Percentiles rank a stretch among this genome's conserved stretches.
Conservation (phyloP, 2,888 invertebrate species). For the Hartigia nigra region DNA sequence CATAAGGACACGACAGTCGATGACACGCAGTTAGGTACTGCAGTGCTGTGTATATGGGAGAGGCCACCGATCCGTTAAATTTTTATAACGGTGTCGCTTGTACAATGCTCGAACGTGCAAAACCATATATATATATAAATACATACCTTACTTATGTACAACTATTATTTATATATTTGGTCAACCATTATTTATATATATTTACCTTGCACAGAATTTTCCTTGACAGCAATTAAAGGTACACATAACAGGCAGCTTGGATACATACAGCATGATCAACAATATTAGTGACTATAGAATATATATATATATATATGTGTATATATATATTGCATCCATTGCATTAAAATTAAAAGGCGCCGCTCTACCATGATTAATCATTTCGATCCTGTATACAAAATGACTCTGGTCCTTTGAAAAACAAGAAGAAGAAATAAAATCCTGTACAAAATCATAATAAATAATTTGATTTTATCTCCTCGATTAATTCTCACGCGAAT, state of each 20-base stretch:
- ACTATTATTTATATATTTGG: background rate
- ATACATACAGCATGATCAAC: background rate
- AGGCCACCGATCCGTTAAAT: background rate
- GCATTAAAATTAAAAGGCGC: background rate
- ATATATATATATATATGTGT: background rate
- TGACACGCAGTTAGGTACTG: background rate
- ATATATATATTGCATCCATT: too few relatives aligned
- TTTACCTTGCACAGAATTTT: background rate
- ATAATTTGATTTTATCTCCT: background rate
- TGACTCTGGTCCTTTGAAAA: background rate
- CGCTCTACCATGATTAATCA: background rate
- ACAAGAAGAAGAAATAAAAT: background rate
- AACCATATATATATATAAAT: background rate
- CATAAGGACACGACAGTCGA: conserved; percentile 50
- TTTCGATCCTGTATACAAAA: background rate
- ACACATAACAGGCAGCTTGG: background rate
- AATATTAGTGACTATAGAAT: background rate
- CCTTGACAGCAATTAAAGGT: background rate
- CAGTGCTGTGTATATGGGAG: background rate
- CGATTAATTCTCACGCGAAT: background rate
- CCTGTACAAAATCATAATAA: background rate
- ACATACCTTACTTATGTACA: background rate
- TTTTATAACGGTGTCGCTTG: conserved; percentile 4
- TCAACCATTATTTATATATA: background rate
- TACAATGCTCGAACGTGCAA: background rate